Base-by-base conservation (phyloP, 2,113 vertebrate genomes). In the Onychorhynchus coronatus region DNA sequence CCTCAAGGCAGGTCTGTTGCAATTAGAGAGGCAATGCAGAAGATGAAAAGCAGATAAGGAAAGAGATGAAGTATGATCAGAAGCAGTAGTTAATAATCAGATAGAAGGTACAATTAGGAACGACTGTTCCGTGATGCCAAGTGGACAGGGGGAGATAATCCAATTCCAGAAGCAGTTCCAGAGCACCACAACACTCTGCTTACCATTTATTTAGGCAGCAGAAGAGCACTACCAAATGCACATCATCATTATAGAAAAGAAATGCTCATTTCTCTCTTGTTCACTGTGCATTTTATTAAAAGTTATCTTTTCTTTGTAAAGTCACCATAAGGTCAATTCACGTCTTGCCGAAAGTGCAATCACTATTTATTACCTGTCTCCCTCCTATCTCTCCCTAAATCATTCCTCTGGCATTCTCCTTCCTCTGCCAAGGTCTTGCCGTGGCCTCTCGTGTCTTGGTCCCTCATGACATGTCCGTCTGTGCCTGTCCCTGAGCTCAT, bases 121-220 rank as follows among this genome's bases (percentile, higher is more conserved):
- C 6, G 30, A 81, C 63, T 85, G 39, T 85, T 96, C 72, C 63
- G 61, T 2, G 3, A 68, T 81, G 82, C 39, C 65, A 68, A 47
- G 67, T 71, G 61, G 70, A 94, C 61, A 62, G 96, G 27, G 37
- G 66, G 56, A 83, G 76, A 79, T 96, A 97, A 97, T 95, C 62
- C 67, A 91, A 93, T 97, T 94, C 62, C 61, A 81, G 75, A 81
- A 55, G 55, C 5, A 1, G 73, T 89, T 74, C 87, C 88, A 95
- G 94, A 96, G 22, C 84, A 91, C 88, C 73, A 72, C 52, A 80
- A 35, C 8, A 49, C 63, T 62, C 85, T 93, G 55, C 46, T 33
- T 91, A 53, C 35, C 72, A 74, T 96, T 83, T 88, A 72, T 87
- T 55, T 74, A 53, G 49, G 74, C 65, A 89, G 15, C 58, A 61